Evolutionary conservation across 2,797 vertebrate species (phyloP).

Genomic region (Oreochromis mossambicus): DNA sequence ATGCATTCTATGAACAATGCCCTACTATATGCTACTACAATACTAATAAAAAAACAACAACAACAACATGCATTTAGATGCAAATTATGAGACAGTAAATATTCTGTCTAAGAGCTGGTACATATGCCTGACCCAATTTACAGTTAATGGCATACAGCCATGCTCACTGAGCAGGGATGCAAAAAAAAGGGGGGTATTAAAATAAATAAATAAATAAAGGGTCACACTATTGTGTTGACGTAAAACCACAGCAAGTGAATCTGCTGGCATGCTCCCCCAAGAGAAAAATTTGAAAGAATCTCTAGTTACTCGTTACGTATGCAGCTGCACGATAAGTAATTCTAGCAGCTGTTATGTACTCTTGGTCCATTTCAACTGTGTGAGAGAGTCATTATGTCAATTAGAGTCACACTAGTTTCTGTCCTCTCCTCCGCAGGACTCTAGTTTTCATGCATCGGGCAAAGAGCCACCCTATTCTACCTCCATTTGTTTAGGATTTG

Average conservation of each 20-base stretch:
- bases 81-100: conserved; percentile 8
- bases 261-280: not conserved
- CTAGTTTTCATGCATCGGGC: not conserved
- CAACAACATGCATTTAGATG: conserved; percentile 18
- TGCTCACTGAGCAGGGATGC: not conserved
- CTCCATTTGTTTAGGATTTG: not conserved
- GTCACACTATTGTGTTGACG: not conserved
- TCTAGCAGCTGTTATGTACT: not conserved
- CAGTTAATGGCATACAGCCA: not conserved
- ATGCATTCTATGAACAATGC: not conserved
- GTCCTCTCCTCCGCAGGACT: not conserved
- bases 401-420: not conserved
- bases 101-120: not conserved
- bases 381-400: not conserved
- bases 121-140: not conserved
- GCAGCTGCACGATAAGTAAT: not conserved
- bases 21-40: not conserved
- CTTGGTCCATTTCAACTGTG: not conserved
- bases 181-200: not conserved
- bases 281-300: not conserved
- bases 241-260: not conserved
- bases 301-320: not conserved
- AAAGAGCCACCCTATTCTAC: not conserved
- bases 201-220: not conserved
- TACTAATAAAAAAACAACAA: not conserved